Evolutionary conservation across 1,140 invertebrate genomes (phyloP).

Genomic region (Magallana gigas): DNA sequence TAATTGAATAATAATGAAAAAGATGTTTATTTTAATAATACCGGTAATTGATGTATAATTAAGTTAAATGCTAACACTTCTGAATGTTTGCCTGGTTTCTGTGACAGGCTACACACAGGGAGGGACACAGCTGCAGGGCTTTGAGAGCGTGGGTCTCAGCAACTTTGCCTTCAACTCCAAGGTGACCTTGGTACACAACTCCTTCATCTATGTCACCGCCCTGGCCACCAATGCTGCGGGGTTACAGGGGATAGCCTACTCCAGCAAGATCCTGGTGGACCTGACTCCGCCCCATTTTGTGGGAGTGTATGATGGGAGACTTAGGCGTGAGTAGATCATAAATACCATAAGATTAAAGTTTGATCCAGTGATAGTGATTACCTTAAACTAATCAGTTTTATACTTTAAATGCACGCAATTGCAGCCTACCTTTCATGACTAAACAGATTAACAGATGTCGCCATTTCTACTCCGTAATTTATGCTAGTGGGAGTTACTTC

Average conservation of each 20-base stretch:
- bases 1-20: too few species aligned
- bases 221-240: constrained; percentile 65
- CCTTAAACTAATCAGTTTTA: too few species aligned
- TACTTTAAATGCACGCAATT: too few species aligned
- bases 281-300: constrained; percentile 62
- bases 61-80: too few species aligned
- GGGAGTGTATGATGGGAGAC: constrained; percentile 61
- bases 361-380: too few species aligned
- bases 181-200: constrained; percentile 59
- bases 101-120: constrained; percentile 57
- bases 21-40: too few species aligned
- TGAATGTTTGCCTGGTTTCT: not conserved
- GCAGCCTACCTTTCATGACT: too few species aligned
- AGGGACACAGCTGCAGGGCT: constrained; percentile 62
- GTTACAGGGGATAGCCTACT: constrained; percentile 58
- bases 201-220: constrained; percentile 64
- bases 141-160: constrained; percentile 54
- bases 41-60: too few species aligned
- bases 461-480: too few species aligned
- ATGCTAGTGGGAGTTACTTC: too few species aligned
- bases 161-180: constrained; percentile 58
- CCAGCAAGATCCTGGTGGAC: constrained; percentile 59
- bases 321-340: not conserved
- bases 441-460: too few species aligned
- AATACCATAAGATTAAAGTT: too few species aligned